Evolutionary conservation across 2,888 invertebrate species (phyloP), one percentile per base, ranked within the genome.

Genomic region (Mylabris sibirica): DNA sequence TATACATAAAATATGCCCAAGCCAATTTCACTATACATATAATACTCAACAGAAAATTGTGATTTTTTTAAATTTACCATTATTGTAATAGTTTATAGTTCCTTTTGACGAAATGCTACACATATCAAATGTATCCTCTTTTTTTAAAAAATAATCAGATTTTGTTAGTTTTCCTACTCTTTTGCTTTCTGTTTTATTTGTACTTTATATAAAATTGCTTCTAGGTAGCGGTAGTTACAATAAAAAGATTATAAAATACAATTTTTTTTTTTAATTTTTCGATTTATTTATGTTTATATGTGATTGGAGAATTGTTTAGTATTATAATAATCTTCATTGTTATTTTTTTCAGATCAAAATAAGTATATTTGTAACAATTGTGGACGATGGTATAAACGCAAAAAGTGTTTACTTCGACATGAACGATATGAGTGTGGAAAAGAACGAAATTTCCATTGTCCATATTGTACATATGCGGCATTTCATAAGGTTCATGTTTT

Each of bases 321-420:
- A 3, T 57, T 57, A 41, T 2, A 30, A 44, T 60, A 49, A 60
- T 41, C 35, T 12, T 11, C 20, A 59, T 24, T 41, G 30, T 20
- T 59, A 4, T 63, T 63, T 2, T 38, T 63, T 44, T 38, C 30
- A 63, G 63, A 26, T 63, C 49, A 35, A 35, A 35, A 35, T 35
- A 35, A 4, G 85, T 87, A 88, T 81, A 87, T 87, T 72, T 91
- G 91, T 84, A 87, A 87, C 74, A 86, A 86, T 72, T 94, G 93
- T 82, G 91, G 91, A 67, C 94, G 93, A 85, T 88, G 89, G 69
- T 94, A 93, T 87, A 89, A 89, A 81, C 89, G 89, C 83, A 90
- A 90, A 79, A 90, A 90, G 70, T 91, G 91, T 34, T 85, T 92
- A 68, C 89, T 89, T 79, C 89, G 92, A 69, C 92, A 93, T 82